Conservation (phyloP, 1,140 invertebrate species). For the Pemphigus obesinymphae region DNA sequence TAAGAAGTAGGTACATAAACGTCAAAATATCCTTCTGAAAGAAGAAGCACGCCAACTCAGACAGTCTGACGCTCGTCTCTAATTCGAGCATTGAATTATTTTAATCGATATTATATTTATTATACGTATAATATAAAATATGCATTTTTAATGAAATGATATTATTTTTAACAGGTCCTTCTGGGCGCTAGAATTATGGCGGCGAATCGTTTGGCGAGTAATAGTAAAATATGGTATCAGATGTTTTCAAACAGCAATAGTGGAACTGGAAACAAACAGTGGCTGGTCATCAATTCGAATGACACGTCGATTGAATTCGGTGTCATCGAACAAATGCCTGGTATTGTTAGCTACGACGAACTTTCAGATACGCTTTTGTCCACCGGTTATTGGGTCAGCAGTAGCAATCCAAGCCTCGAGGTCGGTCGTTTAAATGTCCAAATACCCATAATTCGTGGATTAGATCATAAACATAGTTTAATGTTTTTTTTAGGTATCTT, state of each 20-base stretch:
- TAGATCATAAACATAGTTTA: background rate
- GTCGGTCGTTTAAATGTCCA: conserved; percentile 50
- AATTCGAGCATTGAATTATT: too few species aligned
- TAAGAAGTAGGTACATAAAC: too few species aligned
- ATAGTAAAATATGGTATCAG: conserved; percentile 67
- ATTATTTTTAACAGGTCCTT: conserved; percentile 59
- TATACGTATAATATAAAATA: too few species aligned
- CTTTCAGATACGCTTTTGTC: conserved; percentile 62
- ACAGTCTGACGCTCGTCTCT: too few species aligned
- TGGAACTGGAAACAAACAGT: conserved; percentile 83
- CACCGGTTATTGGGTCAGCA: conserved; percentile 70
- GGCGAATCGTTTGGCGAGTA: conserved; percentile 73
- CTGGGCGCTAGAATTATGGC: conserved; percentile 77
- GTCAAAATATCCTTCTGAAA: too few species aligned
- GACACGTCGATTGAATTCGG: conserved; percentile 54
- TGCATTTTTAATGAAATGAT: too few species aligned
- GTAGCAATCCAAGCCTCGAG: conserved; percentile 72
- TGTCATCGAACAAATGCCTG: conserved; percentile 80
- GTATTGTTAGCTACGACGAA: conserved; percentile 61
- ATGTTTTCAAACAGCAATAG: conserved; percentile 64
- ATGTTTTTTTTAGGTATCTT: background rate
- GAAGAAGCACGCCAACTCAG: too few species aligned
- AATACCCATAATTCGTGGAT: background rate
- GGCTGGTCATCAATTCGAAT: conserved; percentile 73
- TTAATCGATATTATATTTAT: too few species aligned